Evolutionary conservation across 2,113 vertebrate genomes (phyloP).

Genomic region (Crotalus tigris): DNA sequence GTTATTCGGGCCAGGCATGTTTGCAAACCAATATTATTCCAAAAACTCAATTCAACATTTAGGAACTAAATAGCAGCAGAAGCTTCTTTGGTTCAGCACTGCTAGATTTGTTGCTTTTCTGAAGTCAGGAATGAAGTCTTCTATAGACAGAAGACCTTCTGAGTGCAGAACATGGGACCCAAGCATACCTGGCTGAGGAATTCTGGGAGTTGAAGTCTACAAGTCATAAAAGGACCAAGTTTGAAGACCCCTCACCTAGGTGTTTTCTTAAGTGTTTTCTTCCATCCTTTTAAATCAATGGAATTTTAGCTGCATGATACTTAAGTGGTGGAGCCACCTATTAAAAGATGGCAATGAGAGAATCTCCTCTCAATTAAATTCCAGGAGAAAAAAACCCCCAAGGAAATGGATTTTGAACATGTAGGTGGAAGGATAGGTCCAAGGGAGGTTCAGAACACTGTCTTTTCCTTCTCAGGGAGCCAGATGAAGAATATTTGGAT

Average conservation of each 20-base stretch:
- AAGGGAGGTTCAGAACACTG: neutral
- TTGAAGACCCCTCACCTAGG: too few relatives aligned
- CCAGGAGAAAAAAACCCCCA: rapidly evolving
- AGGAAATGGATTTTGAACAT: neutral
- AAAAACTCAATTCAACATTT: neutral
- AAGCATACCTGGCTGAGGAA: neutral
- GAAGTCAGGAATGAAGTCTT: neutral
- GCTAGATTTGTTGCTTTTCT: neutral
- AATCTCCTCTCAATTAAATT: neutral
- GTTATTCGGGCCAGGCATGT: neutral
- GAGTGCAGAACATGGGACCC: neutral
- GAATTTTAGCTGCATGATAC: neutral
- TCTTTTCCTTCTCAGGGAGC: neutral
- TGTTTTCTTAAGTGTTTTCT: neutral
- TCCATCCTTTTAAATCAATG: neutral
- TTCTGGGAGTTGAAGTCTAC: too few relatives aligned
- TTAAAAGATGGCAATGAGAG: neutral
- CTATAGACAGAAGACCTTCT: neutral
- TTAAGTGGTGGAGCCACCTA: neutral
- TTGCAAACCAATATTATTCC: neutral
- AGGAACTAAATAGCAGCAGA: neutral
- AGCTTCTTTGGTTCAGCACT: neutral
- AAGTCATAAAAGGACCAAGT: too few relatives aligned
- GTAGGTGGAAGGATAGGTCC: neutral
- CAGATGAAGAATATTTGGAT: neutral